Evolutionary conservation across 2,888 invertebrate genomes (phyloP).

Genomic region (Lysandra coridon): DNA sequence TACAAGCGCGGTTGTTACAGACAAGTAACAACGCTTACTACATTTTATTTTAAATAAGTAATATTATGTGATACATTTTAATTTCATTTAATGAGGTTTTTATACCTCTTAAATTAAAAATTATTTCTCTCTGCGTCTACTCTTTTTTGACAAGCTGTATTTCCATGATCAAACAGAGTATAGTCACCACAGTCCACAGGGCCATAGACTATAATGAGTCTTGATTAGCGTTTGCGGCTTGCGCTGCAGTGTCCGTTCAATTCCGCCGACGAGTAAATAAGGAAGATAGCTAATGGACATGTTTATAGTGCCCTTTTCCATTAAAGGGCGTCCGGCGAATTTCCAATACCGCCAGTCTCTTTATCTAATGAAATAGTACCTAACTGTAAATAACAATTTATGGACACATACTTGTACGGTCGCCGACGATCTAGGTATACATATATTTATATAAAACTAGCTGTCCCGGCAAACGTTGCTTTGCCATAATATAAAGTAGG

Average conservation of each 20-base stretch:
- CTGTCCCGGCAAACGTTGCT: no score
- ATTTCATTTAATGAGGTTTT: no score
- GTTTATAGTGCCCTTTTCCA: constrained; percentile 9
- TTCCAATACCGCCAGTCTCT: constrained; percentile 1
- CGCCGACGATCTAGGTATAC: background rate
- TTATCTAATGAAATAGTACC: constrained; percentile 49
- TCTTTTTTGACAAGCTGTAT: no score
- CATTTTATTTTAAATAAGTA: no score
- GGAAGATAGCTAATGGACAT: constrained; percentile 12
- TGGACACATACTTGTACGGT: background rate
- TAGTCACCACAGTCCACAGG: background rate
- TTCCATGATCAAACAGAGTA: background rate
- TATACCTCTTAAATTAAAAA: no score
- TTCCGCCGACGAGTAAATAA: constrained; percentile 1
- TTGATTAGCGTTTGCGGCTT: background rate
- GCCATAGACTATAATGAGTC: background rate
- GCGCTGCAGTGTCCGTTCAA: background rate
- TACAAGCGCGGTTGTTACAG: no score
- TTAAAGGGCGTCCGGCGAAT: constrained; percentile 13
- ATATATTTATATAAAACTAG: no score
- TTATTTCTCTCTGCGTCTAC: no score
- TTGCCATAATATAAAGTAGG: no score
- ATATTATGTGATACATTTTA: no score
- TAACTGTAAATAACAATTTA: constrained; percentile 31
- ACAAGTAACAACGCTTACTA: no score